Percentiles rank a stretch among this genome's conserved stretches.
Conservation (phyloP, 2,797 vertebrate genomes). For the Picus viridis region DNA sequence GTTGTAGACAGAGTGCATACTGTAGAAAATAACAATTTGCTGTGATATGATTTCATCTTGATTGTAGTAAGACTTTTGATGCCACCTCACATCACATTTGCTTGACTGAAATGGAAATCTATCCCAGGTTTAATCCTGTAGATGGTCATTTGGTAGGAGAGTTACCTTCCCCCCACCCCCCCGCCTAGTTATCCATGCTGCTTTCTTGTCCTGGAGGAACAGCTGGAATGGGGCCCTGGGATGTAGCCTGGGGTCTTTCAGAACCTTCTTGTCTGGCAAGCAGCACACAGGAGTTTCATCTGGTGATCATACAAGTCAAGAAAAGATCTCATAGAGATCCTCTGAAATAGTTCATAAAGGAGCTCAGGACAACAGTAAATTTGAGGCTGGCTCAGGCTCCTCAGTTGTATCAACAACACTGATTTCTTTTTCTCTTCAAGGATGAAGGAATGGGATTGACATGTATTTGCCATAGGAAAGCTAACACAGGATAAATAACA, state of each 20-base stretch:
- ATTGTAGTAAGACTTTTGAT: background rate
- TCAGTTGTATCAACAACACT: background rate
- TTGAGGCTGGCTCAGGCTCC: background rate
- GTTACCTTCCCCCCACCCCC: background rate
- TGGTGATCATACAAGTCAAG: background rate
- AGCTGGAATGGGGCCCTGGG: background rate
- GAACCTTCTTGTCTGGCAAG: background rate
- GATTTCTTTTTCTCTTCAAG: background rate
- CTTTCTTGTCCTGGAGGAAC: background rate
- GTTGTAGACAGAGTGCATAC: background rate
- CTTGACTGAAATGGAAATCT: background rate
- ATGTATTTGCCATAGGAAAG: background rate
- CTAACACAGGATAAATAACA: background rate
- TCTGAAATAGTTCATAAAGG: background rate
- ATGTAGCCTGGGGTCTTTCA: background rate
- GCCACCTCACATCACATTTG: background rate
- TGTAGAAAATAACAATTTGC: background rate
- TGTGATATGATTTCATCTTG: background rate
- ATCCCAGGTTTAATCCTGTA: background rate
- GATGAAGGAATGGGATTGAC: background rate
- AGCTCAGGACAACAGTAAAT: background rate
- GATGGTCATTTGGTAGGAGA: background rate
- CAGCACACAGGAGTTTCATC: background rate
- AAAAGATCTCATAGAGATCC: background rate
- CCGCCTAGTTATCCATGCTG: fast-evolving